Base-by-base conservation (phyloP, 2,113 vertebrate genomes). In the Nibea coibor region DNA sequence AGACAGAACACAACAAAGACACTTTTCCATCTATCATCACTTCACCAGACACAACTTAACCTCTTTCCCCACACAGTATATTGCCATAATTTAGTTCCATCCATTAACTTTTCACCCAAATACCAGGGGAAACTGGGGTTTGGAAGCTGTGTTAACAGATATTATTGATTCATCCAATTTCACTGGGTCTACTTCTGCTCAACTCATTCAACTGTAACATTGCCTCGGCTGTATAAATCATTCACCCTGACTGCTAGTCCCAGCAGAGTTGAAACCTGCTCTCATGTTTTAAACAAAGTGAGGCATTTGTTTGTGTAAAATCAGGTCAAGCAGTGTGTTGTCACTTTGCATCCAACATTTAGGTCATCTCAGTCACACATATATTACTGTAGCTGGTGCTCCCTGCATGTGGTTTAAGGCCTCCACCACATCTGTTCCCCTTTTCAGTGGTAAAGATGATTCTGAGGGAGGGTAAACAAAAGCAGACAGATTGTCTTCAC, bases 301-400 rank as follows among this genome's bases (percentile, higher is more conserved):
- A 72, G 35, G 61, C 22, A 72, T 85, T 59, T 81, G 62, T 71
- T 72, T 69, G 51, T 51, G n/a, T 72, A 16, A 62, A 76, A 50
- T 53, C 57, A n/a, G 62, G 54, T 78, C 75, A 59, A 67, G 48
- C 15, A 3, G 26, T 12, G 10, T 54, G 56, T 63, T 67, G 47
- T 63, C 70, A 57, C 74, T 71, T 56, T 67, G 53, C 56, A 65
- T 69, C 56, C 42, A 5, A 3, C 47, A 31, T 7, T 47, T 17
- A 73, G 75, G 70, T 78, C 71, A 65, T 20, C 28, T 64, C 43
- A 74, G 16, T 64, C 39, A 22, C 2, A 56, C n/a, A 24, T 22
- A 15, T 72, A 7, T 19, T 57, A 10, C 16, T 54, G 58, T 64
- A 3, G 42, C 31, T 51, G 45, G 4, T 51, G 54, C 8, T 71